Evolutionary conservation across 2,888 invertebrate genomes (phyloP).

Genomic region (Polydrusus pterygomalis): DNA sequence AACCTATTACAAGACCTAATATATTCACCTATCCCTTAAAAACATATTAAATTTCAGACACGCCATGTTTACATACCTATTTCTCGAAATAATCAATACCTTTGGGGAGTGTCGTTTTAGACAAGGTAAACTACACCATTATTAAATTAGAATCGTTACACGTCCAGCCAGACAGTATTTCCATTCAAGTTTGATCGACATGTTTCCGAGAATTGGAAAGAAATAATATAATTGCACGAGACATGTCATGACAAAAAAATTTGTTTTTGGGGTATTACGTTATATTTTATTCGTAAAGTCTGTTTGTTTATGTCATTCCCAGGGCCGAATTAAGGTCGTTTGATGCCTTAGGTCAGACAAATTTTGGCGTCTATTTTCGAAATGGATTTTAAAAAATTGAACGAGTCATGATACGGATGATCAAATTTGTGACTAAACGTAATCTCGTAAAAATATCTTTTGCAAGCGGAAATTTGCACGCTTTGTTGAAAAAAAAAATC

Average conservation of each 20-base stretch:
- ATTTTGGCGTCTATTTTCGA: too few species aligned
- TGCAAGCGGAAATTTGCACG: too few species aligned
- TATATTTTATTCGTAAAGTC: too few species aligned
- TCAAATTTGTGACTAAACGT: too few species aligned
- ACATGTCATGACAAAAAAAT: not conserved
- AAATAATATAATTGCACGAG: not conserved
- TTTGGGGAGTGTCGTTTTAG: slow-evolving; percentile 43
- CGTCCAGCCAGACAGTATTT: slow-evolving; percentile 21
- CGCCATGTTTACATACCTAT: slow-evolving; percentile 43
- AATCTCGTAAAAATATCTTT: too few species aligned
- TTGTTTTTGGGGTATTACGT: not conserved
- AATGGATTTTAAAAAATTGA: too few species aligned
- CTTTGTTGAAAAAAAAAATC: too few species aligned
- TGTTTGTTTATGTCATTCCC: not conserved
- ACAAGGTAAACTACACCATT: slow-evolving; percentile 28
- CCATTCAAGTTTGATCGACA: slow-evolving; percentile 12
- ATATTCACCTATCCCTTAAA: slow-evolving; percentile 36
- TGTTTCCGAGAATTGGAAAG: not conserved
- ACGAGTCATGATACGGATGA: too few species aligned
- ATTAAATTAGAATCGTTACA: slow-evolving; percentile 37
- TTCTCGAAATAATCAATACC: slow-evolving; percentile 43
- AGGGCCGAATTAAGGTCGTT: too few species aligned
- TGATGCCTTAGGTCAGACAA: too few species aligned
- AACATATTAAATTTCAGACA: slow-evolving; percentile 39
- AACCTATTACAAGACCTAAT: slow-evolving; percentile 16